These are phyloP conservation scores for Gouania willdenowi DNA, from an alignment of 2,797 vertebrate genomes.

Conservation along the genomic window DNA sequence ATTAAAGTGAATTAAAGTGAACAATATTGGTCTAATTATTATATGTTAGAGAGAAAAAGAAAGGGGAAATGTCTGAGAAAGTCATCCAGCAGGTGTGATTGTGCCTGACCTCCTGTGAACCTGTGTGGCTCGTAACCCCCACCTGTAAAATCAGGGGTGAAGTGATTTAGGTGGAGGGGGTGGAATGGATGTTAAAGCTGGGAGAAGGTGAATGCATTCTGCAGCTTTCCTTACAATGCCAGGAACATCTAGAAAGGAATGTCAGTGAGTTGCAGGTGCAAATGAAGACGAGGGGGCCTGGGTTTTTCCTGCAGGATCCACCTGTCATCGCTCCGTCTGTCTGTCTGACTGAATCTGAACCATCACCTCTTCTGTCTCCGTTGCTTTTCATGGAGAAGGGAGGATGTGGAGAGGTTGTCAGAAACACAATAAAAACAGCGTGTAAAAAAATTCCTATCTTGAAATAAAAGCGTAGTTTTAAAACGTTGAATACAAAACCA, in stretches of 20 bases:
- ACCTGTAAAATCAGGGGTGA: constrained; percentile 42
- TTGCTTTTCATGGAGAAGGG: too few relatives aligned
- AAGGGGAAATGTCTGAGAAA: constrained; percentile 4
- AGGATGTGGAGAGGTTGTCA: too few relatives aligned
- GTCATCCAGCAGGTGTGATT: neutral
- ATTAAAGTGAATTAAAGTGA: too few relatives aligned
- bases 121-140: constrained; percentile 22
- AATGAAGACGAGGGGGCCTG: constrained; percentile 34
- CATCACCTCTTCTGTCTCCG: too few relatives aligned
- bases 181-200: constrained; percentile 7
- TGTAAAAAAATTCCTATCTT: too few relatives aligned
- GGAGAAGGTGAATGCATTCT: constrained; percentile 18
- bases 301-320: constrained; percentile 44
- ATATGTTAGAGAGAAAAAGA: too few relatives aligned
- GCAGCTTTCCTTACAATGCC: constrained; percentile 8
- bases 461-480: too few relatives aligned
- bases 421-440: too few relatives aligned
- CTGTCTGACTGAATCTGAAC: constrained; percentile 20
- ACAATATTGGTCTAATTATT: too few relatives aligned
- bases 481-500: too few relatives aligned
- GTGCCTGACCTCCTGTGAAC: constrained; percentile 37
- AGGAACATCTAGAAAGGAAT: neutral
- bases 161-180: neutral
- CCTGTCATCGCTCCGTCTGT: constrained; percentile 42
- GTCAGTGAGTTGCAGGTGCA: constrained; percentile 34